Percentiles rank a stretch among this genome's conserved stretches.
phyloP scores from a whole-genome alignment of 2,888 invertebrate species.

The Blera fallax region DNA sequence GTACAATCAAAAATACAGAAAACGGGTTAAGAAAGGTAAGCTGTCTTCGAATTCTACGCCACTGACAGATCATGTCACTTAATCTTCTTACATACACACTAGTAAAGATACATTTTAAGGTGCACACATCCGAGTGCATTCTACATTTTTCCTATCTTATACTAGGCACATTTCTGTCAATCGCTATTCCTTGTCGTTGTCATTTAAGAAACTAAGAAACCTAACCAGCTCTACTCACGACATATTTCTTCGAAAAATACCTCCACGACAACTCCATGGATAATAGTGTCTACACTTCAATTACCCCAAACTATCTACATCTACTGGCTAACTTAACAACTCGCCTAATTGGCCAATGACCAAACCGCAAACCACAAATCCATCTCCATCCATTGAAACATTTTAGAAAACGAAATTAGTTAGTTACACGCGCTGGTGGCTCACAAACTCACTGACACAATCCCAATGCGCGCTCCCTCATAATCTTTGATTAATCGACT shows the following conservation, averaged over 20 bases:
- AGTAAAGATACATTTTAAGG: not conserved
- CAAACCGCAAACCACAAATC: slow-evolving; percentile 28
- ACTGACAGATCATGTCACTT: too few species aligned
- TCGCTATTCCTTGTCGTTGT: not conserved
- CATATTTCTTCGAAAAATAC: not conserved
- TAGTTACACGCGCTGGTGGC: slow-evolving; percentile 30
- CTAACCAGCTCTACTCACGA: not conserved
- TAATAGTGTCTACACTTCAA: slow-evolving; percentile 52
- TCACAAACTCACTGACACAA: not conserved
- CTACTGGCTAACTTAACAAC: slow-evolving; percentile 36
- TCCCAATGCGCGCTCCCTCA: not conserved
- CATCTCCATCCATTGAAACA: slow-evolving; percentile 45
- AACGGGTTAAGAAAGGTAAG: too few species aligned
- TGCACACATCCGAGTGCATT: too few species aligned
- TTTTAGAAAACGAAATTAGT: slow-evolving; percentile 37
- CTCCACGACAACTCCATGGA: not conserved
- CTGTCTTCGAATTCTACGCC: too few species aligned
- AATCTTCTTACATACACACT: too few species aligned
- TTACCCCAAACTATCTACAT: slow-evolving; percentile 22
- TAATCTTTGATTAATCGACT: slow-evolving; percentile 57
- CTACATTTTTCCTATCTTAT: not conserved
- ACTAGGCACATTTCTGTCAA: not conserved
- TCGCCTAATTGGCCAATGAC: slow-evolving; percentile 49
- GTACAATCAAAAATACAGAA: too few species aligned
- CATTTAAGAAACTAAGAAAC: not conserved